A percentile compares a stretch with the other conserved stretches of the same genome.
These are phyloP conservation scores for Muscidifurax raptorellus DNA, from an alignment of 1,140 invertebrate species.

Conservation along the genomic window DNA sequence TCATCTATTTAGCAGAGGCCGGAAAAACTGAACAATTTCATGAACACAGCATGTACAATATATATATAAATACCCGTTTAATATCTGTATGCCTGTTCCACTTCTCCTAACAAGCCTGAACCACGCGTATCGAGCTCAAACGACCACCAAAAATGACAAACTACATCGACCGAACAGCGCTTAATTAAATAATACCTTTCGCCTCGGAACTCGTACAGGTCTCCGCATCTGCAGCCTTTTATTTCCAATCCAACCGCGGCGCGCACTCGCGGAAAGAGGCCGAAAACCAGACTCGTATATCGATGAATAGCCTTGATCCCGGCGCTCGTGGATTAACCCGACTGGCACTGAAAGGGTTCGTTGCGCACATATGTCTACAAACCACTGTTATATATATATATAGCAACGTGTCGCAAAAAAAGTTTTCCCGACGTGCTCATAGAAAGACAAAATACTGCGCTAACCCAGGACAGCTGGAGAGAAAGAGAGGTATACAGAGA, in stretches of 20 bases:
- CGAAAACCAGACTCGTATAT: background rate
- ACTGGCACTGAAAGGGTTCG: constrained; percentile 5
- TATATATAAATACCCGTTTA: too few relatives aligned
- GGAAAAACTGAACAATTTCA: too few relatives aligned
- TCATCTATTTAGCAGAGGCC: too few relatives aligned
- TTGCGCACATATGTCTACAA: background rate
- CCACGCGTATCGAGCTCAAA: background rate
- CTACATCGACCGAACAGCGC: background rate
- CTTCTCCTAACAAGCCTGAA: background rate
- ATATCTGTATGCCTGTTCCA: background rate
- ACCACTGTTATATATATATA: background rate
- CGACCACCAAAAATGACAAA: background rate
- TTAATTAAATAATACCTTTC: constrained; percentile 9
- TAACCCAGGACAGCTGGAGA: background rate
- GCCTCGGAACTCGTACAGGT: background rate
- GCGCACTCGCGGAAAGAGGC: background rate
- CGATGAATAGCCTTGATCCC: constrained; percentile 13
- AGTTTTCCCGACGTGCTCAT: background rate
- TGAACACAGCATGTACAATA: too few relatives aligned
- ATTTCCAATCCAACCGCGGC: background rate
- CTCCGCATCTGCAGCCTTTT: background rate
- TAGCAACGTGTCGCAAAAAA: background rate
- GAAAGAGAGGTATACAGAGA: background rate
- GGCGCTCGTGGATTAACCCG: background rate
- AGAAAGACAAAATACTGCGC: background rate